These are phyloP conservation scores for Pollimyrus isidori DNA, from an alignment of 2,113 vertebrate species.

Conservation along the genomic window DNA sequence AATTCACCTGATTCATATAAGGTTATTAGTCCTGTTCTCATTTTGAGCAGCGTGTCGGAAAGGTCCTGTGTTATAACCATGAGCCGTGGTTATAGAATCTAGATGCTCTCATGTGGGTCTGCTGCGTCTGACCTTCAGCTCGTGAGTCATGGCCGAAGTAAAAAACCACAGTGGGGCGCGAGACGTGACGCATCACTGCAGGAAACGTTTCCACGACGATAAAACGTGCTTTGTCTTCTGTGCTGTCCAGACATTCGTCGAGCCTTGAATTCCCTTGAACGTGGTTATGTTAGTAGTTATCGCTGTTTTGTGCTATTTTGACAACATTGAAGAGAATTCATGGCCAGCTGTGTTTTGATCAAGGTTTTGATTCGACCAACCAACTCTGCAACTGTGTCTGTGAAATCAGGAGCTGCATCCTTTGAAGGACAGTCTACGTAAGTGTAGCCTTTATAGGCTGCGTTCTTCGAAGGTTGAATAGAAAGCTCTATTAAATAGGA, in stretches of 20 bases:
- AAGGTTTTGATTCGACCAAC: too few species aligned
- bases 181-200: background rate
- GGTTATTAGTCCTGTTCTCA: background rate
- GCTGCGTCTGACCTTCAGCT: background rate
- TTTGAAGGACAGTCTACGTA: too few species aligned
- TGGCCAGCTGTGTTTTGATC: background rate
- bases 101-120: background rate
- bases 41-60: background rate
- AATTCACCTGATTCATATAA: background rate
- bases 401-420: too few species aligned
- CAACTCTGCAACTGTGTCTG: too few species aligned
- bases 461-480: too few species aligned
- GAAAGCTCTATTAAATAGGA: too few species aligned
- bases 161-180: background rate
- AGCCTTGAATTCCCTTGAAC: background rate
- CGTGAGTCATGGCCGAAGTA: background rate
- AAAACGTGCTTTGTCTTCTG: background rate
- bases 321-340: background rate
- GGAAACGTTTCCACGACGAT: background rate
- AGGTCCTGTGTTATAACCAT: background rate
- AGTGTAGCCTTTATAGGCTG: too few species aligned
- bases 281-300: background rate
- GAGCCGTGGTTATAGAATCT: background rate
- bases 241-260: background rate
- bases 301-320: background rate